Evolutionary conservation across 2,113 vertebrate genomes (phyloP).

Genomic region (Peromyscus maniculatus): DNA sequence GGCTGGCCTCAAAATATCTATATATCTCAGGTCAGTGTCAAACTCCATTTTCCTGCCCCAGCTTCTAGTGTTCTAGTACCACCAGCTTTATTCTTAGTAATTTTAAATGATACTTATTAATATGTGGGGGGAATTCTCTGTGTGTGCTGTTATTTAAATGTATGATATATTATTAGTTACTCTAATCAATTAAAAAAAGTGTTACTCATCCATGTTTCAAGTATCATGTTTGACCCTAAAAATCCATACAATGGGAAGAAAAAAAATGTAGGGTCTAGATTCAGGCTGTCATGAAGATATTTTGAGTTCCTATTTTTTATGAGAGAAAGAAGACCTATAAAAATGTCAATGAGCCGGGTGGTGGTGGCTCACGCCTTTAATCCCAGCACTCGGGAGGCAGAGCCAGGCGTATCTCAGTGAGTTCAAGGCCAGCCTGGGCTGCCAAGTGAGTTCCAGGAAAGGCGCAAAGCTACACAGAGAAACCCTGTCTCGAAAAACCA

Average conservation of each 20-base stretch:
- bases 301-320: not conserved
- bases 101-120: slow-evolving; percentile 15
- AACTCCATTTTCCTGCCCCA: not conserved
- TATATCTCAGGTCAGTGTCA: not conserved
- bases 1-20: not conserved
- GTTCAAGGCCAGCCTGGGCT: too few relatives aligned
- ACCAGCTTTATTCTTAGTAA: not conserved
- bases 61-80: not conserved
- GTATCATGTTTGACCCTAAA: not conserved
- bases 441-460: too few relatives aligned
- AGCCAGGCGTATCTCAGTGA: too few relatives aligned
- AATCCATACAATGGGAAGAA: not conserved
- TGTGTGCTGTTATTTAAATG: not conserved
- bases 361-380: too few relatives aligned
- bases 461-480: too few relatives aligned
- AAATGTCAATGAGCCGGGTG: not conserved
- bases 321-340: not conserved
- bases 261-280: not conserved
- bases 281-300: not conserved
- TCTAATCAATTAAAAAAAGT: not conserved
- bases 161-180: not conserved
- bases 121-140: not conserved
- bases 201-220: not conserved
- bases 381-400: too few relatives aligned
- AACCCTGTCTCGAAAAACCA: too few relatives aligned